phyloP scores from a whole-genome alignment of 1,140 invertebrate genomes.

The Heliothis subflexa region DNA sequence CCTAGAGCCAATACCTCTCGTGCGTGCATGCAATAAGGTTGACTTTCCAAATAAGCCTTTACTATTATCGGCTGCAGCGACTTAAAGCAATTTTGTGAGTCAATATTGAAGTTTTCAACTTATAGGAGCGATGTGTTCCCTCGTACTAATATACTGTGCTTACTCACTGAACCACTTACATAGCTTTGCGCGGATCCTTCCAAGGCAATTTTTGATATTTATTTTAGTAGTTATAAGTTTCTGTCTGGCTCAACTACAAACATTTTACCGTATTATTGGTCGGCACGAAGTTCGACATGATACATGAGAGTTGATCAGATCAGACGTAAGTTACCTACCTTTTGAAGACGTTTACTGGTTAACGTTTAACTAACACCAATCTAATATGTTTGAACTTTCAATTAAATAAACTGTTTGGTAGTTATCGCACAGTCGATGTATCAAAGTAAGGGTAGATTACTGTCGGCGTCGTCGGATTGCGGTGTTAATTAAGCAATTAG shows the following conservation, averaged over 20 bases:
- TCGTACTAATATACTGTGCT: constrained; percentile 72
- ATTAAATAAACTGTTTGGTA: constrained; percentile 30
- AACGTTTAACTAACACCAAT: background rate
- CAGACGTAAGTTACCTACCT: background rate
- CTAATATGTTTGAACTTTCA: constrained; percentile 30
- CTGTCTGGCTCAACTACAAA: background rate
- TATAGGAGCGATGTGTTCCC: constrained; percentile 73
- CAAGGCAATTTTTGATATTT: constrained; percentile 18
- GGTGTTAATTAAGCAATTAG: constrained; percentile 75
- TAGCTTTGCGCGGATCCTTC: background rate
- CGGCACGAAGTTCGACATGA: background rate
- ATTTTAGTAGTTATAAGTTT: constrained; percentile 29
- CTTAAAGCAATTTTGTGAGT: constrained; percentile 84
- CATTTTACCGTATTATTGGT: background rate
- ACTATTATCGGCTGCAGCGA: constrained; percentile 76
- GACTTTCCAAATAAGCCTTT: constrained; percentile 70
- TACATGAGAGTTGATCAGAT: background rate
- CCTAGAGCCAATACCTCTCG: constrained; percentile 66
- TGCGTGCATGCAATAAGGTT: constrained; percentile 69
- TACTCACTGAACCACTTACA: constrained; percentile 52
- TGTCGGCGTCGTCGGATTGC: constrained; percentile 60
- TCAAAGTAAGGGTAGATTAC: constrained; percentile 43
- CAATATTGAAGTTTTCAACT: constrained; percentile 83
- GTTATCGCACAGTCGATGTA: constrained; percentile 32
- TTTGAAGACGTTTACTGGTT: background rate